Evolutionary conservation across 2,888 invertebrate genomes (phyloP), one percentile per base, ranked within the genome.

Genomic region (Hypercompe scribonia): DNA sequence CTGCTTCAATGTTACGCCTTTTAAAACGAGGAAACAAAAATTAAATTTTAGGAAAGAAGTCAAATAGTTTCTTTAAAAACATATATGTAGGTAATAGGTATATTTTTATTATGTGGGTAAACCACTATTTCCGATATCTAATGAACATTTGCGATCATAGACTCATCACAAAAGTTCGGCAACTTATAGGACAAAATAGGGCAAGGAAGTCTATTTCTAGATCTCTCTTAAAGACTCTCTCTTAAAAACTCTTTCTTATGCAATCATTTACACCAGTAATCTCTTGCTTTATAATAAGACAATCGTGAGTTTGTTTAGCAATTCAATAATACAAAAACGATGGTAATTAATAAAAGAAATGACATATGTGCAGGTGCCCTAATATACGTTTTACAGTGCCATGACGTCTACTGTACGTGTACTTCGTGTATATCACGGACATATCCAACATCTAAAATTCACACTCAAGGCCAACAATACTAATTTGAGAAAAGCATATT

Each of bases 401-500:
- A 50, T 72, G 64, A 72, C 63, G 64, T 36, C 13, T 46, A 64
- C 39, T 33, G 33, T 18, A 46, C 46, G 39, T 64, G 13, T 42
- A 34, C 31, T 3, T 75, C 71, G 3, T 65, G 72, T 74, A 74
- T 78, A 70, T 73, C 72, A 77, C 74, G 70, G 72, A 72, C 74
- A 79, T 79, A 67, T 75, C 71, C 65, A 79, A 74, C 79, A 74
- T 75, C 75, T 61, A 81, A 77, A 70, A 78, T 76, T 68, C 69
- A 79, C 65, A 79, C 68, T 79, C 83, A 82, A 86, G 86, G 85
- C 74, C 81, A 74, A 65, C 39, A 74, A 70, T 58, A 79, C 83
- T 81, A 80, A 85, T 77, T 81, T 36, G 71, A 81, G 81, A 80
- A 81, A 81, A 80, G 77, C 72, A 66, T 71, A 72, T 80, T 85